These are phyloP conservation scores for Gonioctena quinquepunctata DNA, from an alignment of 1,140 invertebrate species.

Conservation along the genomic window DNA sequence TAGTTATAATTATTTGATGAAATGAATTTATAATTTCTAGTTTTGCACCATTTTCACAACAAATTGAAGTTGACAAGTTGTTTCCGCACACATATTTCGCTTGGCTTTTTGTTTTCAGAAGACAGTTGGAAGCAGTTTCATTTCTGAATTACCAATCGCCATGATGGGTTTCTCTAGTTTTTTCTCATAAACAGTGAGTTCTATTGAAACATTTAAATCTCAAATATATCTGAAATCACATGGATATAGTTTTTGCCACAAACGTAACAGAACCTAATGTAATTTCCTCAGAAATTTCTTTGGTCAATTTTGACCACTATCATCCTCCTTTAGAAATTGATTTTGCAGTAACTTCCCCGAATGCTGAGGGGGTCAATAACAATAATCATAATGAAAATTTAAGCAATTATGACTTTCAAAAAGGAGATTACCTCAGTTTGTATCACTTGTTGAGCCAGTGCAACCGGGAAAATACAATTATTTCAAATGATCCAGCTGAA, in stretches of 20 bases:
- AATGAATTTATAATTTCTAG: too few species aligned
- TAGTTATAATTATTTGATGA: too few species aligned
- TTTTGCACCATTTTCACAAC: too few species aligned
- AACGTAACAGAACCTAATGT: background rate
- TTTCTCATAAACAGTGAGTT: background rate
- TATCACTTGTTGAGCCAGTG: slow-evolving; percentile 10
- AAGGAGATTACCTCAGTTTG: background rate
- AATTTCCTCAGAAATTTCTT: background rate
- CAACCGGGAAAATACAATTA: background rate
- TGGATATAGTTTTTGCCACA: background rate
- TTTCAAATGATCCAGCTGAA: background rate
- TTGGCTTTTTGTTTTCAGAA: too few species aligned
- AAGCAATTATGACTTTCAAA: background rate
- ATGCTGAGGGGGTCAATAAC: too few species aligned
- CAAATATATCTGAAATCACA: background rate
- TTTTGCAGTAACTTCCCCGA: background rate
- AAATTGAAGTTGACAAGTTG: too few species aligned
- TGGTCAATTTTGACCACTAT: background rate
- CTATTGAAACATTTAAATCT: background rate
- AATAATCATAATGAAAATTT: background rate
- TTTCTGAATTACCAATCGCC: too few species aligned
- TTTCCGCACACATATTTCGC: too few species aligned
- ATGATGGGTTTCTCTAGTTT: too few species aligned
- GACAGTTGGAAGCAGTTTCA: too few species aligned
- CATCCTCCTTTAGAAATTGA: background rate